phyloP scores from a whole-genome alignment of 2,113 vertebrate genomes.

The Dunckerocampus dactyliophorus region DNA sequence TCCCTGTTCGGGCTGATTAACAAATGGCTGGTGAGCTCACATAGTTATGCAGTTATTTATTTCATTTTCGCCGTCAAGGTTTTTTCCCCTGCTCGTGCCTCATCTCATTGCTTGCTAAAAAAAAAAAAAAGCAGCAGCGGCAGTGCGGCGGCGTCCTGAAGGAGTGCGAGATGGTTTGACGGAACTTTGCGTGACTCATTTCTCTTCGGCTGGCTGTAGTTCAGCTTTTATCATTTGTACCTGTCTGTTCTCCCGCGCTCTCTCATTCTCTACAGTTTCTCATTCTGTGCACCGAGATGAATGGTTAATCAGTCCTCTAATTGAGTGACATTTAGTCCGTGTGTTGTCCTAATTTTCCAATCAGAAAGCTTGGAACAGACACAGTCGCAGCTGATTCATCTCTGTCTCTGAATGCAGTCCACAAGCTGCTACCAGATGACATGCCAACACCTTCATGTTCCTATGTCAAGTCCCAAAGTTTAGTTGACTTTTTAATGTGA shows the following conservation, averaged over 20 bases:
- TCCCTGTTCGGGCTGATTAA: slow-evolving; percentile 81
- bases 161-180: slow-evolving; percentile 11
- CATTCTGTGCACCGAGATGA: slow-evolving; percentile 40
- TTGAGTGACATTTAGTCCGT: slow-evolving; percentile 62
- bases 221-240: slow-evolving; percentile 48
- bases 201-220: slow-evolving; percentile 44
- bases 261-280: slow-evolving; percentile 10
- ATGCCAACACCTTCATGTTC: slow-evolving; percentile 50
- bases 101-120: background rate
- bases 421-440: slow-evolving; percentile 57
- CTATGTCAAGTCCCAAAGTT: slow-evolving; percentile 39
- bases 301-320: slow-evolving; percentile 65
- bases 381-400: slow-evolving; percentile 68
- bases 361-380: slow-evolving; percentile 68
- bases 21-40: slow-evolving; percentile 76
- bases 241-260: slow-evolving; percentile 32
- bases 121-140: slow-evolving; percentile 22
- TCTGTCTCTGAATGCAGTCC: slow-evolving; percentile 55
- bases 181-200: slow-evolving; percentile 23
- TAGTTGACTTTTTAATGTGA: slow-evolving; percentile 15
- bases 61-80: slow-evolving; percentile 43
- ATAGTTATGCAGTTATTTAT: slow-evolving; percentile 64
- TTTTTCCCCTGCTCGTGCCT: slow-evolving; percentile 15
- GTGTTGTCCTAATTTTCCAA: slow-evolving; percentile 70
- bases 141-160: slow-evolving; percentile 40